Base-by-base conservation (phyloP, 2,797 vertebrate genomes). In the Alosa sapidissima region DNA sequence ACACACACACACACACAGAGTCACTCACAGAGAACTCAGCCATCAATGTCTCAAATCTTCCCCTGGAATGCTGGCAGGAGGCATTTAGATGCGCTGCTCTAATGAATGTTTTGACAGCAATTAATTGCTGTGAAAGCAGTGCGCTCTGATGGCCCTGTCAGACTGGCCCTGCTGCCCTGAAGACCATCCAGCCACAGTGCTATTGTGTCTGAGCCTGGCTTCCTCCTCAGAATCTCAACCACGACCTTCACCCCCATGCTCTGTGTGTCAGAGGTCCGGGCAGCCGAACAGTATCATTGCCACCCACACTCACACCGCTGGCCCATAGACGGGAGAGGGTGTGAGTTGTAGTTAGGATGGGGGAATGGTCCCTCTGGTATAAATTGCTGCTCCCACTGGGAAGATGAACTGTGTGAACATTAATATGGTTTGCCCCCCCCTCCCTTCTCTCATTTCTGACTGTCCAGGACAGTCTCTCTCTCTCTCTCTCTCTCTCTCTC, bases 91-190 rank as follows among this genome's bases (percentile, higher is more conserved):
- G 84, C 87, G 88, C 87, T 89, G 89, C 88, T 89, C 91, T 94
- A 93, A 93, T 93, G 93, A 94, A 93, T 94, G 92, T 92, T 93
- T 91, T 93, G 93, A 93, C 92, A 89, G 91, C 90, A 89, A 91
- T 93, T 93, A 94, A 94, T 94, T 92, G 91, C 91, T 88, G 90
- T 89, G 91, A 93, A 90, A 92, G 91, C 91, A 84, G 87, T 86
- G 91, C 86, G 92, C 91, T 92, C 86, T 89, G 88, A 90, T 90
- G 89, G 91, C 91, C 86, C 88, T 10, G 89, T 68, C 84, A 90
- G 91, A 88, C 91, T 83, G 55, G 81, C 83, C 83, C 81, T 54
- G 83, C 72, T 84, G 81, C 83, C 85, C 28, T 65, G 55, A 33
- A 68, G 28, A 28, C 62, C 62, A 8, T 33, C 28, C 28, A 72